Percentiles rank a stretch among this genome's conserved stretches.
Evolutionary conservation across 2,113 vertebrate species (phyloP).

Genomic region (Xerus inauris): DNA sequence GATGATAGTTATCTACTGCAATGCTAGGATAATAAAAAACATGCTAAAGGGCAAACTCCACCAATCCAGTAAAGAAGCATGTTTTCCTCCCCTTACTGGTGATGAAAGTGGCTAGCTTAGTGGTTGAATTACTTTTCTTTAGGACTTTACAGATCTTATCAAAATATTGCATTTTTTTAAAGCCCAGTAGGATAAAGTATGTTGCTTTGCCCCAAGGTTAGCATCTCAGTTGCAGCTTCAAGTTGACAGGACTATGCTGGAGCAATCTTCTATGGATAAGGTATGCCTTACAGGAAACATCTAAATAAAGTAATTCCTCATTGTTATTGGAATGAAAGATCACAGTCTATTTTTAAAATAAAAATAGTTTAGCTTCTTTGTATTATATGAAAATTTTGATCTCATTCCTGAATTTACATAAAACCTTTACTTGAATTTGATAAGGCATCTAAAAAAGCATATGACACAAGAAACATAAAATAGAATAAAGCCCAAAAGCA

Average conservation of each 20-base stretch:
- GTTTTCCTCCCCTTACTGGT: background rate
- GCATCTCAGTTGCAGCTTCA: background rate
- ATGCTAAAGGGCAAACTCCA: background rate
- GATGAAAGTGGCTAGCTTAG: background rate
- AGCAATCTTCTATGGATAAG: background rate
- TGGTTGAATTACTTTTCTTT: background rate
- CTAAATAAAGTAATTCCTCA: conserved; percentile 40
- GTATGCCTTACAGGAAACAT: conserved; percentile 17
- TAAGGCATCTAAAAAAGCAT: conserved; percentile 54
- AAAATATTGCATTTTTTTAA: conserved; percentile 56
- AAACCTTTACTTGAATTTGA: conserved; percentile 63
- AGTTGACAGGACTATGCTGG: background rate
- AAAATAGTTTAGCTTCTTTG: conserved; percentile 38
- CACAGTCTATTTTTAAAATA: conserved; percentile 56
- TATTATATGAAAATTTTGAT: conserved; percentile 35
- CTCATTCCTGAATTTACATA: conserved; percentile 61
- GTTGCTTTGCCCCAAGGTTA: background rate
- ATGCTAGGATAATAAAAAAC: background rate
- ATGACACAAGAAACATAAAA: conserved; percentile 54
- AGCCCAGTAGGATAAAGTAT: background rate
- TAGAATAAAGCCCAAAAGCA: conserved; percentile 60
- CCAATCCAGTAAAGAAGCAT: background rate
- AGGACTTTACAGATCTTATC: conserved; percentile 23
- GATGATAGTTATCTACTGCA: background rate
- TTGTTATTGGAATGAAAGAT: conserved; percentile 50